Percentiles rank a stretch among this genome's conserved stretches.
phyloP scores from a whole-genome alignment of 2,797 vertebrate genomes.

The Typhlichthys eigenmanni region DNA sequence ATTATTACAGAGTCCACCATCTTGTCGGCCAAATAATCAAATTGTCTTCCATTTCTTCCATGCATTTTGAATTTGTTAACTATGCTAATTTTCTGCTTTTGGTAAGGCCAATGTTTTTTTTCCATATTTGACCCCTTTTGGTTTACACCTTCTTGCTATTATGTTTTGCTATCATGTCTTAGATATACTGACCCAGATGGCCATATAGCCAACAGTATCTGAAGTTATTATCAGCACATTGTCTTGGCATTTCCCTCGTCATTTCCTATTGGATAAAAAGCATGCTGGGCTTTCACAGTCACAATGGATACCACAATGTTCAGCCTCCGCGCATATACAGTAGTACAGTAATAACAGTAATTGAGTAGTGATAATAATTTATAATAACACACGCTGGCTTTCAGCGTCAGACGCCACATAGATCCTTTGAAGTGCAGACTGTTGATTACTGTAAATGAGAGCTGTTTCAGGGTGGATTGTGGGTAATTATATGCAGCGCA shows the following conservation, averaged over 20 bases:
- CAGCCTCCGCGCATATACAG: constrained; percentile 47
- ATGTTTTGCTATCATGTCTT: constrained; percentile 51
- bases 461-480: constrained; percentile 82
- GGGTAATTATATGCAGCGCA: constrained; percentile 82
- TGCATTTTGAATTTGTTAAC: constrained; percentile 69
- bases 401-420: constrained; percentile 71
- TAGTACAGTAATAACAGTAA: constrained; percentile 41
- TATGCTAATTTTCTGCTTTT: constrained; percentile 69
- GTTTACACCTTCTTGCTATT: constrained; percentile 52
- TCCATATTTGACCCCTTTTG: constrained; percentile 40
- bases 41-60: constrained; percentile 71
- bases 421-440: constrained; percentile 80
- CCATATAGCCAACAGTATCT: constrained; percentile 42
- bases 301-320: constrained; percentile 61
- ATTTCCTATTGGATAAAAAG: constrained; percentile 55
- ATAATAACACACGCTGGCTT: constrained; percentile 70
- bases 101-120: constrained; percentile 52
- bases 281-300: constrained; percentile 35
- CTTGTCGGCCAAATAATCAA: constrained; percentile 76
- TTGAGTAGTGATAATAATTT: constrained; percentile 73
- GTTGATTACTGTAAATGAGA: constrained; percentile 83
- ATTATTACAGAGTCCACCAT: constrained; percentile 73
- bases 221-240: constrained; percentile 64
- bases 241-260: constrained; percentile 61
- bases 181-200: constrained; percentile 60